Conservation (phyloP, 2,797 vertebrate species). For the Alfaro cultratus region DNA sequence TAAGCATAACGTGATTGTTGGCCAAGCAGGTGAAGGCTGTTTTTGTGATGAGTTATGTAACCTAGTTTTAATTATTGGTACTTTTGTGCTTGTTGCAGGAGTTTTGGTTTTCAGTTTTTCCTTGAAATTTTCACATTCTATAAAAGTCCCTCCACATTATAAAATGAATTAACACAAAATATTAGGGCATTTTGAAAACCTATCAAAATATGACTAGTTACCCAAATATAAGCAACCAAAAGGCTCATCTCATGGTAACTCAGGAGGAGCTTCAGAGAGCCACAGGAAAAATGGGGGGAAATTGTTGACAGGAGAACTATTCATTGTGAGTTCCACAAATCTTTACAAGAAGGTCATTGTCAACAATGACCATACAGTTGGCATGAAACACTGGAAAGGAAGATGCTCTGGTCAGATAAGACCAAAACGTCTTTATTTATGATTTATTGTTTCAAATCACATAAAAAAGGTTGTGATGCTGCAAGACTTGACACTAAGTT, state of each 20-base stretch:
- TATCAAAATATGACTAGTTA: background rate
- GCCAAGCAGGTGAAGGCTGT: background rate
- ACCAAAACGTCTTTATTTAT: background rate
- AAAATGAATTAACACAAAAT: background rate
- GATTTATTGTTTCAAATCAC: background rate
- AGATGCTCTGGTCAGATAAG: background rate
- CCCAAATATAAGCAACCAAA: background rate
- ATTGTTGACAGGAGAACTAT: background rate
- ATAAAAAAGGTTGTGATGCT: background rate
- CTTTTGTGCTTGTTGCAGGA: no score
- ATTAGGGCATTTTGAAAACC: background rate
- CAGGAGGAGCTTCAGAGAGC: background rate
- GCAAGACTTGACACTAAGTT: background rate
- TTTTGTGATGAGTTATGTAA: background rate
- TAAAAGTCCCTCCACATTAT: background rate
- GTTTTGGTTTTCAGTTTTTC: background rate
- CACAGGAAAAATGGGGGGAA: background rate
- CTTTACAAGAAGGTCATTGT: background rate
- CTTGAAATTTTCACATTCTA: background rate
- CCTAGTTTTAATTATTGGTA: constrained; percentile 2
- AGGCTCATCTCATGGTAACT: background rate
- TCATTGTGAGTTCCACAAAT: background rate
- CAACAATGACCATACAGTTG: background rate
- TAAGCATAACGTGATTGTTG: constrained; percentile 34
- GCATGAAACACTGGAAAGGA: background rate